phyloP scores from a whole-genome alignment of 2,888 invertebrate species.

The Rhorus exstirpatorius region DNA sequence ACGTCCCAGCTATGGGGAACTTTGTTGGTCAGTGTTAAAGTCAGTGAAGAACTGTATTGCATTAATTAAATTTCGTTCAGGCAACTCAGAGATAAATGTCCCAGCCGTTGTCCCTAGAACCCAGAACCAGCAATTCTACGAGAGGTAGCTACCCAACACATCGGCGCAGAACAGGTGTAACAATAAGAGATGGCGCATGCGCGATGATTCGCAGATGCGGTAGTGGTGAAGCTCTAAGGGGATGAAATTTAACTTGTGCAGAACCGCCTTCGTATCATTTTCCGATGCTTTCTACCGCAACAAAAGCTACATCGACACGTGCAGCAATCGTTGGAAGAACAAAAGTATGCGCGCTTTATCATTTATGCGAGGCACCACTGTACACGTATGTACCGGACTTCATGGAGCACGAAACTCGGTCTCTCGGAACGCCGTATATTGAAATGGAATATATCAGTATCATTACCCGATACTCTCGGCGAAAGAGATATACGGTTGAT shows the following conservation, averaged over 20 bases:
- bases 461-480: constrained; percentile 53
- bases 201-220: no score
- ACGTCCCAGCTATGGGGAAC: no score
- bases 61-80: no score
- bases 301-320: not conserved
- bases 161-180: no score
- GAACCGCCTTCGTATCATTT: not conserved
- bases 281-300: not conserved
- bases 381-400: constrained; percentile 1
- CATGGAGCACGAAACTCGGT: constrained; percentile 42
- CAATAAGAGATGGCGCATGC: no score
- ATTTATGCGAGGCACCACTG: constrained; percentile 12
- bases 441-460: constrained; percentile 29
- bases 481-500: constrained; percentile 36
- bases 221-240: not conserved
- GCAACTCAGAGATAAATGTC: no score
- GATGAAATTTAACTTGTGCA: not conserved
- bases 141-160: no score
- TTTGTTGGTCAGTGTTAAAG: no score
- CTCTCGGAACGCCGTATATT: constrained; percentile 48
- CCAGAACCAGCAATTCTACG: no score
- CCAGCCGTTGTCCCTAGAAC: no score
- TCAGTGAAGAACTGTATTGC: no score
- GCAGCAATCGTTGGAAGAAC: not conserved
- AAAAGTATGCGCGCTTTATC: not conserved